Evolutionary conservation across 2,797 vertebrate species (phyloP).

Genomic region (Anguilla obscura): DNA sequence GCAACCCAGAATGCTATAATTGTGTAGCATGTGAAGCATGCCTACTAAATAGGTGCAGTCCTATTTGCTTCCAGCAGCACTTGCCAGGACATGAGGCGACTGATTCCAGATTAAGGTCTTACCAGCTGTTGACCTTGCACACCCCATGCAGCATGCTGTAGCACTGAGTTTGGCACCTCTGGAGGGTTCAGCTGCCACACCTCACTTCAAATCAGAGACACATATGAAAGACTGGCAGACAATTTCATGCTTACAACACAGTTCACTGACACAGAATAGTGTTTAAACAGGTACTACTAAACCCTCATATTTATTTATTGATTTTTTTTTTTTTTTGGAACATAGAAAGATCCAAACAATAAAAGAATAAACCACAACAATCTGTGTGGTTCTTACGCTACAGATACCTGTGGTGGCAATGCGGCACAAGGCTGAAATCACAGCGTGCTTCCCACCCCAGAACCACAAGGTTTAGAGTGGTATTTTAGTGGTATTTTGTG

Average conservation of each 20-base stretch:
- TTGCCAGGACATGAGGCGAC: background rate
- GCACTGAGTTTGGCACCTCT: constrained; percentile 33
- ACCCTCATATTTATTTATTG: background rate
- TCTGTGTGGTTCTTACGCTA: no score
- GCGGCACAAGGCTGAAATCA: no score
- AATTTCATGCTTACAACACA: no score
- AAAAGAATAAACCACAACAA: no score
- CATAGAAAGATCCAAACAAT: no score
- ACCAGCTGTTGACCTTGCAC: constrained; percentile 37
- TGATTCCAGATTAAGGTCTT: background rate
- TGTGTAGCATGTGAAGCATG: background rate
- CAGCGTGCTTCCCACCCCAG: no score
- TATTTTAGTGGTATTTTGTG: no score
- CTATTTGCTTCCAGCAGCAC: background rate
- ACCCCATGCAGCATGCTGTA: constrained; percentile 40
- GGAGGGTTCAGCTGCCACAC: constrained; percentile 38
- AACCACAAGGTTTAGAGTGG: no score
- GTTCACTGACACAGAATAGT: background rate
- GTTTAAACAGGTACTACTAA: background rate
- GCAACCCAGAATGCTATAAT: background rate
- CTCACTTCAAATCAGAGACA: constrained; percentile 27
- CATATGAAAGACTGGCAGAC: background rate
- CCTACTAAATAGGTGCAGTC: background rate
- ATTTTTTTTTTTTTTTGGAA: background rate
- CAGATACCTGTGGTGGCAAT: no score